A percentile compares a stretch with the other conserved stretches of the same genome.
Conservation (phyloP, 2,797 vertebrate species). For the Scolopax rusticola region DNA sequence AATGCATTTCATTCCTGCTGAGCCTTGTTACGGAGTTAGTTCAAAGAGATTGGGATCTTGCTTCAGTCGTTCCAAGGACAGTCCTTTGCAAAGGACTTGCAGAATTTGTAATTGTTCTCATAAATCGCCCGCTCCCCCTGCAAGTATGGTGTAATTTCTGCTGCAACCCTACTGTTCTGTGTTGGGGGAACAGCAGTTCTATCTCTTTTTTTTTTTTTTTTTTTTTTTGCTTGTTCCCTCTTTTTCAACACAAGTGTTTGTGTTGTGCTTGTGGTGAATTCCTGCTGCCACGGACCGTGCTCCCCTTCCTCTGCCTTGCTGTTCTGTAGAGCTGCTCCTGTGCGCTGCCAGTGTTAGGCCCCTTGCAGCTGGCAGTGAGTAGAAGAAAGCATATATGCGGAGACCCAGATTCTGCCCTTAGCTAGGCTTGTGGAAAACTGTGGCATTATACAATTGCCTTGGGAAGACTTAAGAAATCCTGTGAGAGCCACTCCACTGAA, state of each 20-base stretch:
- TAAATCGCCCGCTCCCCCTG: not conserved
- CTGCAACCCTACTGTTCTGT: not conserved
- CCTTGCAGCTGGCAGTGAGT: not conserved
- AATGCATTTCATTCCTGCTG: slow-evolving; percentile 35
- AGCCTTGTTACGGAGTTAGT: not conserved
- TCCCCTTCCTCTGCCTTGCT: not conserved
- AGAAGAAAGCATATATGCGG: not conserved
- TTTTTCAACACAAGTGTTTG: not conserved
- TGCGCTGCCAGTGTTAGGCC: not conserved
- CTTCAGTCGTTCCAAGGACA: slow-evolving; percentile 20
- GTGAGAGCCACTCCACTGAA: not conserved
- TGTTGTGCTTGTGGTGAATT: not conserved
- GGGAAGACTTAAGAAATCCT: slow-evolving; percentile 23
- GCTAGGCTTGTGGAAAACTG: not conserved
- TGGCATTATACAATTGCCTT: not conserved
- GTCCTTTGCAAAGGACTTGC: slow-evolving; percentile 16
- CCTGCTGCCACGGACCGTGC: not conserved
- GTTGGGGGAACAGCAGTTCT: not conserved
- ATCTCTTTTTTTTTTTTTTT: too few relatives aligned
- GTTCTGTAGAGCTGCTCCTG: not conserved
- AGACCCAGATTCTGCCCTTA: not conserved
- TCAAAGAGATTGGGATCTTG: slow-evolving; percentile 7
- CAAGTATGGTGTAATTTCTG: not conserved
- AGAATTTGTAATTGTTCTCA: not conserved
- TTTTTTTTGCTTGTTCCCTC: not conserved